These are phyloP conservation scores for Phalloptychus januarius DNA, from an alignment of 2,797 vertebrate species.

Conservation along the genomic window DNA sequence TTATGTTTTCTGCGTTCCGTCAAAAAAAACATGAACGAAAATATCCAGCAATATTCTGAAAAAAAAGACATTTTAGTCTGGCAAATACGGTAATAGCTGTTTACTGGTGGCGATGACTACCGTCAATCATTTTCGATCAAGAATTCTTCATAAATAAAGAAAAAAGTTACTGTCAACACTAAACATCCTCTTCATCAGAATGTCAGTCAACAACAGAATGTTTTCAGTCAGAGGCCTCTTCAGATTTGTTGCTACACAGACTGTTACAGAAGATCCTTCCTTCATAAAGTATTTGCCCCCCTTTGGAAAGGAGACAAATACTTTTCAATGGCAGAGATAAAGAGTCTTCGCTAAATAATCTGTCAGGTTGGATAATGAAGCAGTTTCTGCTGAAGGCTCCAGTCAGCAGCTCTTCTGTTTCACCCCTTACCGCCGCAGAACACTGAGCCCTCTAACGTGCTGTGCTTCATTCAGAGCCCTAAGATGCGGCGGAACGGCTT, in stretches of 20 bases:
- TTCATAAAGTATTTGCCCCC: too few relatives aligned
- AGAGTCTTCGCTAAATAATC: neutral
- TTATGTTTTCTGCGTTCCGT: too few relatives aligned
- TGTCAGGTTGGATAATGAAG: neutral
- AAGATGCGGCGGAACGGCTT: constrained; percentile 94
- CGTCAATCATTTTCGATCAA: neutral
- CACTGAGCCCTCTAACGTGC: neutral
- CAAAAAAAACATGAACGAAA: too few relatives aligned
- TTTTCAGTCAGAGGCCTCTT: too few relatives aligned
- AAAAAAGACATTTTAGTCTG: too few relatives aligned
- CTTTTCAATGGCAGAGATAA: too few relatives aligned
- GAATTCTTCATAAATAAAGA: neutral
- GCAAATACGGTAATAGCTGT: neutral
- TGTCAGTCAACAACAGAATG: neutral
- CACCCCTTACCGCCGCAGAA: neutral
- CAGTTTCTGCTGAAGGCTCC: neutral
- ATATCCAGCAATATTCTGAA: too few relatives aligned
- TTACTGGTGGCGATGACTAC: neutral
- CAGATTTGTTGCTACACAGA: too few relatives aligned
- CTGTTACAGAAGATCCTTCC: too few relatives aligned
- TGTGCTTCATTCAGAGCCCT: constrained; percentile 82
- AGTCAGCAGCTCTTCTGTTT: neutral
- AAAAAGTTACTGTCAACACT: neutral
- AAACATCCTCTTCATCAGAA: neutral
- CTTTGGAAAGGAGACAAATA: too few relatives aligned